Base-by-base conservation (phyloP, 2,888 invertebrate genomes). In the Chydorus sphaericus region DNA sequence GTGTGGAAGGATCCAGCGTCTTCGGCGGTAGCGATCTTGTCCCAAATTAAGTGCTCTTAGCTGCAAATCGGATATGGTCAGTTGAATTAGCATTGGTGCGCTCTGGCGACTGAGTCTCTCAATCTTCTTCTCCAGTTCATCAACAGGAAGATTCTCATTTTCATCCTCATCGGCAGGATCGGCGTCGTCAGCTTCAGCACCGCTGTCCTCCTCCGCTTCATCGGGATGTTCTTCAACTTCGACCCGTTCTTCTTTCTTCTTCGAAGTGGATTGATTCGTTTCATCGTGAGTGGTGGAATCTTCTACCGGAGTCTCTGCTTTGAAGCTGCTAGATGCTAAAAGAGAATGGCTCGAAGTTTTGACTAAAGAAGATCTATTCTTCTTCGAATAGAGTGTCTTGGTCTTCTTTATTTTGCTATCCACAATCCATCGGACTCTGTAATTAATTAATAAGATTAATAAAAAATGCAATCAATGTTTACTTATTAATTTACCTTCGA, bases 1-100 rank as follows among this genome's bases (percentile, higher is more conserved):
- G 65, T 84, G 84, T 1, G 93, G 90, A 4, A 97, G 73, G 28
- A 89, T 83, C 96, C 96, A 97, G 71, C 91, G 96, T 11, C 91
- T 79, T 10, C 96, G 78, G 82, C 88, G 87, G 69, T 82, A 93
- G 68, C 87, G 76, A 71, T 97, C 97, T 67, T 94, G 93, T 0
- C 97, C 97, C 60, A 88, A 85, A 63, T 89, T 87, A 4, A 85
- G 83, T 0, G 90, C 89, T 7, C 96, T 72, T 14, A 97, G 73
- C 59, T 87, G 83, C 65, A 87, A 85, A 0, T 84, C 81, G 1
- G 85, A 84, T 44, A 83, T 79, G 57, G 84, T 81, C 48, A 93
- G 72, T 60, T 85, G 82, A 60, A 84, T 80, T 55, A 83, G 70
- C 64, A 86, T 85, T 54, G 82, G 81, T 61, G 86, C 82, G 0